These are phyloP conservation scores for Panulirus ornatus DNA, from an alignment of 1,140 invertebrate species.

Conservation along the genomic window DNA sequence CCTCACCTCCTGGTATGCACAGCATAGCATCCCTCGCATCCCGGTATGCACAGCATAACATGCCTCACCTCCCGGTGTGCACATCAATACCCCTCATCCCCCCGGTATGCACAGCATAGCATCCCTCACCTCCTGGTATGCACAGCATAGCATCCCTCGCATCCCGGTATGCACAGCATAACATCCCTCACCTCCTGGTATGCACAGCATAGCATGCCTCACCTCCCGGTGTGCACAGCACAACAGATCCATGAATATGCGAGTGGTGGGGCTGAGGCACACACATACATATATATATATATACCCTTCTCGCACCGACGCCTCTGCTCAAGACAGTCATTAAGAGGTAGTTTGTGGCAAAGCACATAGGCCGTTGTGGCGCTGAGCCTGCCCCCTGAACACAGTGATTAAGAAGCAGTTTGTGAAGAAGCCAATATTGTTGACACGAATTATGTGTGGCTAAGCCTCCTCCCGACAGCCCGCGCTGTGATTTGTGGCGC, in stretches of 20 bases:
- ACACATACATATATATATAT: too few relatives aligned
- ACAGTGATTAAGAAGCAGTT: conserved; percentile 39
- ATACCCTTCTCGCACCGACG: neutral
- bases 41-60: too few relatives aligned
- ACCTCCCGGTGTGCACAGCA: neutral
- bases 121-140: too few relatives aligned
- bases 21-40: too few relatives aligned
- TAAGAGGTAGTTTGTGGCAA: neutral
- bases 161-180: too few relatives aligned
- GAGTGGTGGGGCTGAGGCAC: neutral
- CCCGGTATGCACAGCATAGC: too few relatives aligned
- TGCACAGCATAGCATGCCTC: too few relatives aligned
- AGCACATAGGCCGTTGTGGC: conserved; percentile 10
- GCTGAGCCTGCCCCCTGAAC: neutral
- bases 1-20: too few relatives aligned
- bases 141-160: too few relatives aligned
- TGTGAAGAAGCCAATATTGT: conserved; percentile 41
- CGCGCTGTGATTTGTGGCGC: conserved; percentile 32
- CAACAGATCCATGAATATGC: neutral
- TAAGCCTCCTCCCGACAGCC: neutral
- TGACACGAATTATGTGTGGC: conserved; percentile 53
- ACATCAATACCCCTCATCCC: too few relatives aligned
- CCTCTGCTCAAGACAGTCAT: neutral
- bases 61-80: too few relatives aligned
- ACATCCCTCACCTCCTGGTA: too few relatives aligned